Conservation (phyloP, 2,888 invertebrate genomes). For the Lobophora halterata region DNA sequence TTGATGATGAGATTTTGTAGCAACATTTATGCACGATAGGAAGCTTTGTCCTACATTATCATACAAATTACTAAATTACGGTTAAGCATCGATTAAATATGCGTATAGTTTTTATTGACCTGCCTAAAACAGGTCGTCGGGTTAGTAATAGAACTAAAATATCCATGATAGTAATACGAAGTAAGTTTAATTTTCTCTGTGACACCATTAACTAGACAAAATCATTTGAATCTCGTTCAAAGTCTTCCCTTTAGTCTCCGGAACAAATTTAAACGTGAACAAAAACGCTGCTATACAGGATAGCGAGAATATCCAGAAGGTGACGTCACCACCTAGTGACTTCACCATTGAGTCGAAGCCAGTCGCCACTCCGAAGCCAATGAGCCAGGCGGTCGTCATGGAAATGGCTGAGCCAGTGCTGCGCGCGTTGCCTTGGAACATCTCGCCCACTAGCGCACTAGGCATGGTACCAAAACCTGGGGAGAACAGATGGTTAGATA, state of each 20-base stretch:
- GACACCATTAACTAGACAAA: conserved; percentile 29
- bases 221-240: conserved; percentile 46
- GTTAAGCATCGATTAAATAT: no score
- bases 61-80: no score
- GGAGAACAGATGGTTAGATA: no score
- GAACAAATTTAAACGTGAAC: conserved; percentile 44
- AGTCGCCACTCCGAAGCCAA: conserved; percentile 44
- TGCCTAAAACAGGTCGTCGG: no score
- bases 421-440: conserved; percentile 45
- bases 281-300: conserved; percentile 40
- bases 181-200: no score
- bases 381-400: conserved; percentile 48
- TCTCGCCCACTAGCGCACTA: conserved; percentile 43
- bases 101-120: no score
- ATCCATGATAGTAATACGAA: no score
- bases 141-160: no score
- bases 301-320: conserved; percentile 43
- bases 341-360: conserved; percentile 41
- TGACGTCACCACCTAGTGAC: conserved; percentile 42
- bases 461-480: conserved; percentile 52
- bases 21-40: no score
- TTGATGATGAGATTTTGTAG: no score
- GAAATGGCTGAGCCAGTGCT: conserved; percentile 46
- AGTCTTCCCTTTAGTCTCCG: conserved; percentile 47
- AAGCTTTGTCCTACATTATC: no score